phyloP scores from a whole-genome alignment of 2,797 vertebrate genomes.

The Ispidina lecontei region DNA sequence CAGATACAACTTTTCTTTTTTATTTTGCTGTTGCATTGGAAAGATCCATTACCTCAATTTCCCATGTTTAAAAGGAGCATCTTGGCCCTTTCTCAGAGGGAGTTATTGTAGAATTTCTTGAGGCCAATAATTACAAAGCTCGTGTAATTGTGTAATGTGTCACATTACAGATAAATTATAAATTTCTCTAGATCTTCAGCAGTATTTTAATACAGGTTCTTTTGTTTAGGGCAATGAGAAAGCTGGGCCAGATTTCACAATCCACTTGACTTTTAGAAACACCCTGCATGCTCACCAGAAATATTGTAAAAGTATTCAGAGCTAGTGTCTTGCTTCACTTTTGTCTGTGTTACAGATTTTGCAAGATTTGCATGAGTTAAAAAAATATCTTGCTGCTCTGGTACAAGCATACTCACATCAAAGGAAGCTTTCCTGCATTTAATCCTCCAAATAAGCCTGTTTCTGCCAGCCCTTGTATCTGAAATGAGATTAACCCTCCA shows the following conservation, averaged over 20 bases:
- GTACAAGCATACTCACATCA: background rate
- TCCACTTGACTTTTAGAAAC: background rate
- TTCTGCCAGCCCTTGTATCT: background rate
- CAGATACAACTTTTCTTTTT: background rate
- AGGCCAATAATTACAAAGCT: background rate
- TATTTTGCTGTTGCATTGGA: background rate
- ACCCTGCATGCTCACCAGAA: background rate
- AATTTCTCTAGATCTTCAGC: background rate
- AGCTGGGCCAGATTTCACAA: slow-evolving; percentile 5
- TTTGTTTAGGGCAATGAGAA: background rate
- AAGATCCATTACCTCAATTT: background rate
- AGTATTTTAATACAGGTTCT: background rate
- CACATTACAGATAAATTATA: background rate
- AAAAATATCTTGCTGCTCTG: background rate
- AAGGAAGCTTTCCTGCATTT: background rate
- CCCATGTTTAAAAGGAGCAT: rapidly evolving
- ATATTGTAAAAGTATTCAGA: background rate
- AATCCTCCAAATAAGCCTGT: background rate
- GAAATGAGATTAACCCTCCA: background rate
- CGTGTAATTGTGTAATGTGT: background rate
- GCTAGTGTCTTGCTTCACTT: background rate
- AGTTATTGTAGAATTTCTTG: background rate
- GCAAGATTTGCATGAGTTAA: background rate
- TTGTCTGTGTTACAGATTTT: background rate
- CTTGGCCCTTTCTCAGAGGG: background rate